Evolutionary conservation across 1,140 invertebrate genomes (phyloP), one percentile per base, ranked within the genome.

Genomic region (Eupeodes corollae): DNA sequence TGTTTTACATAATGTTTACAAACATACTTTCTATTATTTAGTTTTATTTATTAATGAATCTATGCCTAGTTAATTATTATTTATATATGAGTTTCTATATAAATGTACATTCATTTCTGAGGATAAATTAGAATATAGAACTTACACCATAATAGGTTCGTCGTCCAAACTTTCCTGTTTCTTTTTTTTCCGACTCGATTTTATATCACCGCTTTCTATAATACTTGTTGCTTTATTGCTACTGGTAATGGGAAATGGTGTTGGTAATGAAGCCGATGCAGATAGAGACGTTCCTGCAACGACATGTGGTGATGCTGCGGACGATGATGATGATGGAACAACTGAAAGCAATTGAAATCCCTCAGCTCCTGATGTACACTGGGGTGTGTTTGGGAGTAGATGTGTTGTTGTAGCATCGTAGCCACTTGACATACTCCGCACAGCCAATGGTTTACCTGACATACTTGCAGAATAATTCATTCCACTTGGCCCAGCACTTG

Each of bases 111-210:
- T 14, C 35, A 5, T 14, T 5, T 37, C 6, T 16, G 35, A 37
- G 15, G 15, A 37, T 16, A 14, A 16, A 14, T 14, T 14, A 37
- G 35, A 37, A 37, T 14, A 41, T 41, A 16, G 12, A 37, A 13
- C 13, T 50, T 30, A 50, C 12, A 50, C 49, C 49, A 50, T 50
- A 39, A 50, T 50, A 13, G 49, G 49, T 39, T 50, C 44, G 31
- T 50, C 49, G 41, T 50, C 49, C 9, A 50, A 14, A 32, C 34
- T 50, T 26, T 38, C 15, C 12, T 19, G 47, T 42, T 32, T 39
- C 21, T 42, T 48, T 18, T 42, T 42, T 5, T 48, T 48, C 10
- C 40, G 44, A 46, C 30, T 47, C 2, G 35, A 41, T 33, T 16
- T 46, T 19, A 42, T 46, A 11, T 38, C 19, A 35, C 21, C 21